Evolutionary conservation across 2,888 invertebrate genomes (phyloP).

Genomic region (Drosophila glabriapex): DNA sequence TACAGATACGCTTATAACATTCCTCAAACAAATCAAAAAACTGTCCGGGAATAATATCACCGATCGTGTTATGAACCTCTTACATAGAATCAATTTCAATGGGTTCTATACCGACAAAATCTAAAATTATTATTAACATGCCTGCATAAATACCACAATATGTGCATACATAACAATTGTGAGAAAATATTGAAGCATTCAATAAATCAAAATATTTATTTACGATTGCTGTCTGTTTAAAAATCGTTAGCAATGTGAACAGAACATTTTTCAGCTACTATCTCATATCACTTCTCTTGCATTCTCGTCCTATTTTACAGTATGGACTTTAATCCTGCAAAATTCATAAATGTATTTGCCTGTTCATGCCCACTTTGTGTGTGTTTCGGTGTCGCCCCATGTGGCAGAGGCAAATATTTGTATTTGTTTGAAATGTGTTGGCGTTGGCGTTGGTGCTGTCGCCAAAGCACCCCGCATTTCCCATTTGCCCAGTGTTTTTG

Average conservation of each 20-base stretch:
- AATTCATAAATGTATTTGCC: slow-evolving; percentile 60
- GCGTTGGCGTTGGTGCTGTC: slow-evolving; percentile 31
- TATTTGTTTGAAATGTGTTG: slow-evolving; percentile 66
- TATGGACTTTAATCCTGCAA: slow-evolving; percentile 36
- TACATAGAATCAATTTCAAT: slow-evolving; percentile 92
- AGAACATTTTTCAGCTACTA: slow-evolving; percentile 13
- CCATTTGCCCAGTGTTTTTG: slow-evolving; percentile 18
- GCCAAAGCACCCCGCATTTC: slow-evolving; percentile 28
- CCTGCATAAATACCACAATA: neutral
- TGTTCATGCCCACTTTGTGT: slow-evolving; percentile 21
- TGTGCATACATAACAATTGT: slow-evolving; percentile 40
- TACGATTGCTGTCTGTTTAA: slow-evolving; percentile 61
- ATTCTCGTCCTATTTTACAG: slow-evolving; percentile 5
- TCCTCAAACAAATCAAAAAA: slow-evolving; percentile 84
- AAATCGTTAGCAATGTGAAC: slow-evolving; percentile 46
- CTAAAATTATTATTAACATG: slow-evolving; percentile 85
- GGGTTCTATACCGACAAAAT: slow-evolving; percentile 92
- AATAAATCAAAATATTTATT: slow-evolving; percentile 76
- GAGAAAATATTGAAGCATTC: slow-evolving; percentile 50
- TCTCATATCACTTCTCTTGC: neutral
- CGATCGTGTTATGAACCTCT: slow-evolving; percentile 85
- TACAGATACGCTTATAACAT: slow-evolving; percentile 82
- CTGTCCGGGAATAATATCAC: slow-evolving; percentile 83
- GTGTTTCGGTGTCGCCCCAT: slow-evolving; percentile 61
- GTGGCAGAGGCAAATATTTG: slow-evolving; percentile 75